Base-by-base conservation (phyloP, 2,888 invertebrate species). In the Nomada hirtipes region DNA sequence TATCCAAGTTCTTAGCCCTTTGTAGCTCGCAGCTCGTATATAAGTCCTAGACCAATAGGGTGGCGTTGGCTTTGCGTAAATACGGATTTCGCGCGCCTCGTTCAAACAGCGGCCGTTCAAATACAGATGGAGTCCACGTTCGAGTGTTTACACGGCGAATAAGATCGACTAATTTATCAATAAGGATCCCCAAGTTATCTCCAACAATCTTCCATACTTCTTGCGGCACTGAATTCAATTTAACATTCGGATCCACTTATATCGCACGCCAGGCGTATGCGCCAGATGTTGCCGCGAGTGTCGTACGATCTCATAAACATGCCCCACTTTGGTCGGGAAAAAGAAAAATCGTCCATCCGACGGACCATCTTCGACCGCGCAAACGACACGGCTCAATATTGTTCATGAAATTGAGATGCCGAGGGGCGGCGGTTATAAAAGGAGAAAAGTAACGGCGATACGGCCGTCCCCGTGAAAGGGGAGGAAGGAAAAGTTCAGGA, bases 71-170 rank as follows among this genome's bases (percentile, higher is more conserved):
- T 93, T 93, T 91, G 88, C 91, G 93, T 92, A 93, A 93, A 93
- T 92, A 92, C 91, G 91, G 93, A 93, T 93, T 93, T 93, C 91
- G 90, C 92, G 91, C 92, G 90, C 86, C 87, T 89, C 91, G 91
- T 92, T 93, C 90, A 93, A 93, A 93, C 92, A 93, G 90, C 89
- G 88, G 86, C 87, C 90, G 92, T 90, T 91, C 91, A 93, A 93
- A 93, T 93, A 93, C 93, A 93, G 93, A 93, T 93, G 93, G 92
- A 92, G 92, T 91, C 92, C 89, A 86, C 75, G 83, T 71, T 80
- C 88, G 86, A 90, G 87, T 92, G 90, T 93, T 93, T 93, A 86
- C 91, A 84, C 85, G 83, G 88, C 86, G 92, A 92, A 93, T 92
- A 92, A 92, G 91, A 93, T 92, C 90, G 91, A 90, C 91, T 91